phyloP scores from a whole-genome alignment of 1,140 invertebrate genomes.

The Trypoxylus dichotomus region DNA sequence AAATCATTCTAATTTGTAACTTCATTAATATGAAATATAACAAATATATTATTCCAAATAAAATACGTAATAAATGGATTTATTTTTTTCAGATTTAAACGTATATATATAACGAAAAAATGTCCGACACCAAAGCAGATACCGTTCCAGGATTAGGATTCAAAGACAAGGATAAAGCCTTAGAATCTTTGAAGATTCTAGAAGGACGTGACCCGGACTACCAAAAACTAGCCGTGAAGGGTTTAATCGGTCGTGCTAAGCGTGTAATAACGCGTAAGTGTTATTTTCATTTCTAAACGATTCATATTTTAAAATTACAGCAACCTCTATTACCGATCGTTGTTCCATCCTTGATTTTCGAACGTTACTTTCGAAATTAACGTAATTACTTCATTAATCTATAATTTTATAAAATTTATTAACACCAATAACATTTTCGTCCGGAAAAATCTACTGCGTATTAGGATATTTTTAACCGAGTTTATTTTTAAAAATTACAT shows the following conservation, averaged over 20 bases:
- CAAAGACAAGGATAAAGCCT: conserved; percentile 67
- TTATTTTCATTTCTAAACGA: conserved; percentile 15
- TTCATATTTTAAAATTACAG: conserved; percentile 8
- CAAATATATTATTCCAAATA: neutral
- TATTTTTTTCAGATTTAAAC: neutral
- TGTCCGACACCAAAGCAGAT: conserved; percentile 49
- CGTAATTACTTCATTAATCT: neutral
- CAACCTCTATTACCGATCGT: neutral
- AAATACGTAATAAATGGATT: neutral
- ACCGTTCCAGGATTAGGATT: conserved; percentile 65
- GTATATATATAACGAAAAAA: neutral
- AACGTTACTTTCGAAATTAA: neutral
- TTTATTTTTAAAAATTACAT: neutral
- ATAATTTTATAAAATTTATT: too few species aligned
- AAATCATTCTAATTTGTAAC: neutral
- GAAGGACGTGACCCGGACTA: conserved; percentile 68
- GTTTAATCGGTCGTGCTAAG: conserved; percentile 65
- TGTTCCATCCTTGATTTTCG: neutral
- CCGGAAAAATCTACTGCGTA: too few species aligned
- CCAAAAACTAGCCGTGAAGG: conserved; percentile 65
- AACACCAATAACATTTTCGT: too few species aligned
- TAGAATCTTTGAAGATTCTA: conserved; percentile 63
- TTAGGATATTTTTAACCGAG: neutral
- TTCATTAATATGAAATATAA: neutral
- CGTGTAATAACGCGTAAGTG: conserved; percentile 64